Percentiles rank a stretch among this genome's conserved stretches.
These are phyloP conservation scores for Chionodraco myersi DNA, from an alignment of 2,113 vertebrate genomes.

Conservation along the genomic window DNA sequence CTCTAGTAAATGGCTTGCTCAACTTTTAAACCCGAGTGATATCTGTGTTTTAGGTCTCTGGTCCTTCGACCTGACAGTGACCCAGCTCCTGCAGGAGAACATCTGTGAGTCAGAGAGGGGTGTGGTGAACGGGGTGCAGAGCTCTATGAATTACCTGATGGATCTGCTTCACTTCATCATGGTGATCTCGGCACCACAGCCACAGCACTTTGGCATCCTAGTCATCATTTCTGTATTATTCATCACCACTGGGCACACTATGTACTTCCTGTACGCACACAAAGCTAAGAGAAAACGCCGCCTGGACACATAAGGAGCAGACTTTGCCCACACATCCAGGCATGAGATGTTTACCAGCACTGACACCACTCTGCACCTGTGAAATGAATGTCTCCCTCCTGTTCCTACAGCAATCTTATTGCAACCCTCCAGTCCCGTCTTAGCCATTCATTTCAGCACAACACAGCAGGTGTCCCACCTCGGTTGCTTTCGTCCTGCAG, in stretches of 20 bases:
- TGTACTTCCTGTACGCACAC: conserved; percentile 84
- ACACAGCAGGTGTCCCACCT: conserved; percentile 64
- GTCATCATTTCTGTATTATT: conserved; percentile 85
- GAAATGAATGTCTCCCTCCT: conserved; percentile 76
- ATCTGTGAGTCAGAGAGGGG: conserved; percentile 85
- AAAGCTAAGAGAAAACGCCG: conserved; percentile 81
- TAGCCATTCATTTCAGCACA: conserved; percentile 73
- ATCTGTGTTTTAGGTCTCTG: conserved; percentile 79
- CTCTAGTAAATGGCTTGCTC: background rate
- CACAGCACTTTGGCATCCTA: conserved; percentile 80
- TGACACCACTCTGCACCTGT: conserved; percentile 67
- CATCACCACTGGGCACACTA: conserved; percentile 83
- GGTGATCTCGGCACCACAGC: conserved; percentile 81
- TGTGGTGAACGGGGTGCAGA: conserved; percentile 84
- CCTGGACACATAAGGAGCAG: conserved; percentile 67
- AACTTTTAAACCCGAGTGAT: conserved; percentile 13
- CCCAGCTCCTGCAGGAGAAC: conserved; percentile 84
- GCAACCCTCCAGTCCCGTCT: conserved; percentile 63
- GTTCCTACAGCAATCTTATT: conserved; percentile 60
- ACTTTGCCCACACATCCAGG: conserved; percentile 23
- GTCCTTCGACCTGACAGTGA: conserved; percentile 85
- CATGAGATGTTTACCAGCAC: conserved; percentile 46
- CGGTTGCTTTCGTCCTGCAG: conserved; percentile 53
- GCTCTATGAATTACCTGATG: conserved; percentile 88
- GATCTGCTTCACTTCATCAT: conserved; percentile 84